Evolutionary conservation across 2,113 vertebrate genomes (phyloP).

Genomic region (Oxyura jamaicensis): DNA sequence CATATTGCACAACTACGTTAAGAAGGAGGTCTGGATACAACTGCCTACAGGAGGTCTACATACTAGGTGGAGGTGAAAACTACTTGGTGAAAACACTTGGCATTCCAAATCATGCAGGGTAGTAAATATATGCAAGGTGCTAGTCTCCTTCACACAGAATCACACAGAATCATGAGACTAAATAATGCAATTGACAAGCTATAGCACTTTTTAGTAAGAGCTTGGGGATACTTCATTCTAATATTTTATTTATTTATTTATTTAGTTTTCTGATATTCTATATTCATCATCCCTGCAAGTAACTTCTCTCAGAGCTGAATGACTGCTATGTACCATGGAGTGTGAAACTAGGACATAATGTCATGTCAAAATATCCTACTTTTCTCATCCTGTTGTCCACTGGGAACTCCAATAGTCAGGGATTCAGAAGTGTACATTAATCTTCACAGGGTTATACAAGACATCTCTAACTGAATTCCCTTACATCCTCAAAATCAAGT

Average conservation of each 20-base stretch:
- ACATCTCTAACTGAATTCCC: conserved; percentile 24
- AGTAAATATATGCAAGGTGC: not conserved
- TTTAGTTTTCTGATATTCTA: not conserved
- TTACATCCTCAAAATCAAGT: not conserved
- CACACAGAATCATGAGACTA: not conserved
- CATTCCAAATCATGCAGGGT: not conserved
- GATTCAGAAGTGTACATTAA: conserved; percentile 34
- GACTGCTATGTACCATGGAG: not conserved
- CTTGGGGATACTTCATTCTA: not conserved
- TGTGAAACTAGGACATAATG: conserved; percentile 38
- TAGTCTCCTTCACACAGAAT: not conserved
- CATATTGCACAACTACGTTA: not conserved
- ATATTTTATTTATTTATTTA: not conserved
- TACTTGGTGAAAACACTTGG: not conserved
- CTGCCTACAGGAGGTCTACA: no score
- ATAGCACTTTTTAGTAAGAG: not conserved
- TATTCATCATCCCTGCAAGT: conserved; percentile 1
- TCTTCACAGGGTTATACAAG: conserved; percentile 42
- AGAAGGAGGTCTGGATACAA: not conserved
- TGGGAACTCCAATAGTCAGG: conserved; percentile 19
- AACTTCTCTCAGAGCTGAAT: conserved; percentile 44
- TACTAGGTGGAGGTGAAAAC: not conserved
- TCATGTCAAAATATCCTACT: conserved; percentile 8
- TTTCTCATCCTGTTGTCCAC: not conserved
- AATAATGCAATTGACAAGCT: not conserved